Evolutionary conservation across 2,113 vertebrate genomes (phyloP).

Genomic region (Theristicus caerulescens): DNA sequence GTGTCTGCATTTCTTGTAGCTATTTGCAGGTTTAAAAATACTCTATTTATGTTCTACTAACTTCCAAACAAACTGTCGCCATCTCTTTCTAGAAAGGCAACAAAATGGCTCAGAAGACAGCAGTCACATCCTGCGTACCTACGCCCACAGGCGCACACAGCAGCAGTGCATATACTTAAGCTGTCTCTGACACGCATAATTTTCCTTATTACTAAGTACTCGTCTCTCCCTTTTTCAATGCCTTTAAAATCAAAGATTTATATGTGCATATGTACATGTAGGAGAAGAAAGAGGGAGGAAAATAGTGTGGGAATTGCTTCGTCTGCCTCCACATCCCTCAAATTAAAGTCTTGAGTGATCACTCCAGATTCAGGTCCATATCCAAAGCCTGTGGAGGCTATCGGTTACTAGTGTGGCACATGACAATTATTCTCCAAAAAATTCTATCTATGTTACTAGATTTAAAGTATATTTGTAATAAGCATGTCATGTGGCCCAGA

Average conservation of each 20-base stretch:
- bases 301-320: background rate
- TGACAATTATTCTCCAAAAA: background rate
- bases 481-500: background rate
- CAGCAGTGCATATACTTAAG: constrained; percentile 44
- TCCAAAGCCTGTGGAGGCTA: background rate
- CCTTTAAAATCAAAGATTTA: background rate
- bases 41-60: constrained; percentile 9
- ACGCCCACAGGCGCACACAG: constrained; percentile 13
- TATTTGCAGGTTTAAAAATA: constrained; percentile 52
- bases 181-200: constrained; percentile 59
- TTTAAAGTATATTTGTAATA: background rate
- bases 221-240: background rate
- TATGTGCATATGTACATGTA: background rate
- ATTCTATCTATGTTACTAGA: background rate
- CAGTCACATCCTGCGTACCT: constrained; percentile 50
- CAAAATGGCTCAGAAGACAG: constrained; percentile 46
- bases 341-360: background rate
- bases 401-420: background rate
- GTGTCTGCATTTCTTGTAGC: background rate
- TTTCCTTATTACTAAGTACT: constrained; percentile 47
- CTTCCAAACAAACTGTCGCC: constrained; percentile 57
- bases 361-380: background rate
- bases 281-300: background rate
- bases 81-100: constrained; percentile 53
- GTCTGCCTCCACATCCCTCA: background rate